Conservation (phyloP, 2,113 vertebrate genomes). For the Colinus virginianus region DNA sequence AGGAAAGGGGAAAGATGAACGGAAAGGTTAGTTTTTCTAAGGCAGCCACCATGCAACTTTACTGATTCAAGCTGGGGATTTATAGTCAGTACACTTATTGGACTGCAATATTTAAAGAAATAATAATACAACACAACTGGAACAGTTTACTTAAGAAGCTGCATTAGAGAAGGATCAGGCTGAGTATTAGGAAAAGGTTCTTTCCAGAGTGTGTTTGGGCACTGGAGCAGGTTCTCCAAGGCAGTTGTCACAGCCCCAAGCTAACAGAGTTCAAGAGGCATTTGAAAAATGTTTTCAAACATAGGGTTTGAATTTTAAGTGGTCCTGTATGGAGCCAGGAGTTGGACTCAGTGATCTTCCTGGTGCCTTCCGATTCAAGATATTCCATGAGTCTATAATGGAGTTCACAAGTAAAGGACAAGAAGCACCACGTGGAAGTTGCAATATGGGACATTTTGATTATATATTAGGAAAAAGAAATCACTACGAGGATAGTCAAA, state of each 20-base stretch:
- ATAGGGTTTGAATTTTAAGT: not conserved
- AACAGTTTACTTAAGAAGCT: not conserved
- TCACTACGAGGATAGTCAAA: fast-evolving
- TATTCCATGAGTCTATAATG: not conserved
- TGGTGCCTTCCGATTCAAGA: not conserved
- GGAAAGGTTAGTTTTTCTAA: not conserved
- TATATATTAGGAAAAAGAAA: not conserved
- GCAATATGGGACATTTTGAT: not conserved
- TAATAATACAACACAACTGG: not conserved
- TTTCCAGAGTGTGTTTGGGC: not conserved
- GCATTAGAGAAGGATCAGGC: not conserved
- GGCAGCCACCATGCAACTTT: not conserved
- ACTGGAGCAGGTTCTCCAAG: not conserved
- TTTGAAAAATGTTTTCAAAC: not conserved
- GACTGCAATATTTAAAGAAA: not conserved
- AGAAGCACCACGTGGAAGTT: not conserved
- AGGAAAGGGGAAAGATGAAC: not conserved
- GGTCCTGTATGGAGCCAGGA: not conserved
- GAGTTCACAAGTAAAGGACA: not conserved
- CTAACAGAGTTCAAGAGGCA: not conserved
- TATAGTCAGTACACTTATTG: not conserved
- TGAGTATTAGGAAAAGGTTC: not conserved
- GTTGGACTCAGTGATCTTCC: not conserved
- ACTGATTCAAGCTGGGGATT: not conserved
- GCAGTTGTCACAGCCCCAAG: not conserved